A percentile compares a stretch with the other conserved stretches of the same genome.
Evolutionary conservation across 2,113 vertebrate genomes (phyloP).

Genomic region (Nansenia antarctica): DNA sequence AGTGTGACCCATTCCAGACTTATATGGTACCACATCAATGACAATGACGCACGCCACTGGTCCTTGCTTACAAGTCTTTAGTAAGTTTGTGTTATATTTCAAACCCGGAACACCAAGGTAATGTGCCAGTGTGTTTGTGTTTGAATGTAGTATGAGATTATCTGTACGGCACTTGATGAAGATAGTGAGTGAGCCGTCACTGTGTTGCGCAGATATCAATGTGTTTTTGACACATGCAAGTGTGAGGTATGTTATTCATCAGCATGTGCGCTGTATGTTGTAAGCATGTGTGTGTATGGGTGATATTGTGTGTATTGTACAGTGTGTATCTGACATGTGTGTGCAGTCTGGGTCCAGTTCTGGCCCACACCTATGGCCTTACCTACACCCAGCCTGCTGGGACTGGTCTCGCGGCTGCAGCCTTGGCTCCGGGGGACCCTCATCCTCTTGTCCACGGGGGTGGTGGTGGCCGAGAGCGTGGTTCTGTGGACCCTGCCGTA

Average conservation of each 20-base stretch:
- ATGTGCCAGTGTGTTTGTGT: neutral
- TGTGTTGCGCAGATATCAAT: neutral
- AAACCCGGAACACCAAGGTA: neutral
- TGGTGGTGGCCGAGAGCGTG: conserved; percentile 70
- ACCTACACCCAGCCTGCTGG: conserved; percentile 92
- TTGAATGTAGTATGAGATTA: conserved; percentile 1
- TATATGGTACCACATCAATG: no score
- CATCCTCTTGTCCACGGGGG: conserved; percentile 85
- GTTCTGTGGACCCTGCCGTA: conserved; percentile 85
- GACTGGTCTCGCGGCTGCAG: conserved; percentile 96
- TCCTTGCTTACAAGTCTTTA: neutral
- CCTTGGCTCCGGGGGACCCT: conserved; percentile 96
- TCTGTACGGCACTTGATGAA: no score
- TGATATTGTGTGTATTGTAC: neutral
- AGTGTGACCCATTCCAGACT: no score
- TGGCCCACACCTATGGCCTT: conserved; percentile 53
- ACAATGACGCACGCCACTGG: no score
- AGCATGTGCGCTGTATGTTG: neutral
- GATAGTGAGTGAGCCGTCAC: neutral
- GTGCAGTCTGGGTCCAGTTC: neutral
- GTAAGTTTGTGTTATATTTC: neutral
- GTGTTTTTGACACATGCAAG: neutral
- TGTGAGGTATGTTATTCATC: neutral
- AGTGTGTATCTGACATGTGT: neutral
- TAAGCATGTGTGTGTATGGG: neutral